phyloP scores from a whole-genome alignment of 2,888 invertebrate species.

The Euzetes globulus region DNA sequence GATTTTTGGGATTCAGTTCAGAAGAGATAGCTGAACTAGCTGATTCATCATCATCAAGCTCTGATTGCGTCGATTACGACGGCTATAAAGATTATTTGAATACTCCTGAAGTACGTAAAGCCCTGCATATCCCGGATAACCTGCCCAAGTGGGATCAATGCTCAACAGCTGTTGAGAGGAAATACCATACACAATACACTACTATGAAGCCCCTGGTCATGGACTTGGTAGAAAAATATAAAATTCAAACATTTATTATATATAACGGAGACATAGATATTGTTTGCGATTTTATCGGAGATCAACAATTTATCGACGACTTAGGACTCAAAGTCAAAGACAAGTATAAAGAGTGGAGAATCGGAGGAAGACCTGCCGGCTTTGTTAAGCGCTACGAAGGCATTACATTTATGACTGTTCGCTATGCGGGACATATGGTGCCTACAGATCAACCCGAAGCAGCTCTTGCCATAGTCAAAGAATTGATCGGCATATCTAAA shows the following conservation, averaged over 20 bases:
- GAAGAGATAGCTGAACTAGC: neutral
- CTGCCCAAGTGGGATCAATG: neutral
- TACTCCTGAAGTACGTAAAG: neutral
- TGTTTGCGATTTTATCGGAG: slow-evolving; percentile 6
- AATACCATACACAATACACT: neutral
- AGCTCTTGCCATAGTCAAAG: neutral
- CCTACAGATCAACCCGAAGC: slow-evolving; percentile 6
- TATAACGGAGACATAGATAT: slow-evolving; percentile 6
- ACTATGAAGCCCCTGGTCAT: neutral
- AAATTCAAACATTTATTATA: neutral
- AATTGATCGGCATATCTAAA: neutral
- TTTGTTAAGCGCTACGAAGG: neutral
- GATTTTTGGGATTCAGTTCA: neutral
- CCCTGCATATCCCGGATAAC: neutral
- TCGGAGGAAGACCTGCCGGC: neutral
- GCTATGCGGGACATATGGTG: slow-evolving; percentile 17
- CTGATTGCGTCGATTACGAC: neutral
- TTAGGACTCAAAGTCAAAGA: neutral
- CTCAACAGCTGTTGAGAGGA: neutral
- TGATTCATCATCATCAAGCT: neutral
- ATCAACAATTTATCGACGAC: neutral
- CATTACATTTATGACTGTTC: neutral
- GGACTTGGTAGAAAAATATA: neutral
- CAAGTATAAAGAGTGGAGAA: neutral
- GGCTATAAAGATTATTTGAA: neutral